Evolutionary conservation across 64 coral and sea anemone genomes (phyloP), one percentile per base, ranked within the genome.

Genomic region (Montipora sp.): DNA sequence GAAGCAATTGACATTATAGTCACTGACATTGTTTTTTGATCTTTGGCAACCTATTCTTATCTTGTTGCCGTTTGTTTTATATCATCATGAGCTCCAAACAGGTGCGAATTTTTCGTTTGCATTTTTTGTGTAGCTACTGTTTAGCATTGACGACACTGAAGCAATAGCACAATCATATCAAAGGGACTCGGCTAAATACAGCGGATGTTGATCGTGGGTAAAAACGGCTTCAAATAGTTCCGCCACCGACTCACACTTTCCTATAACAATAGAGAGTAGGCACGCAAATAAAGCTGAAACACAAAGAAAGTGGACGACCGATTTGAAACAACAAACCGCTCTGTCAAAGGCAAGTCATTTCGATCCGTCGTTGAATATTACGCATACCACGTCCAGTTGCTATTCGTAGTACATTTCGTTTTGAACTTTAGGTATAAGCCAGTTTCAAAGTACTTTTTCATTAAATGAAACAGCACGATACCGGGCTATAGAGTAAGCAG

Each of bases 201-300:
- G 45, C 81, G 81, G 61, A 84, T 82, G 80, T 61, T 12, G 55
- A 5, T 82, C 80, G 13, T 60, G 0, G 80, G 10, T 59, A 63
- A 23, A 27, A 82, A 58, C 53, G 53, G 57, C 53, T 59, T 43
- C 80, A 27, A 82, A 58, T 82, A 46, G 81, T 84, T 84, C 81
- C 81, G 81, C 59, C 66, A 60, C 66, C 66, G 81, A 84, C 8
- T 67, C 18, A 7, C 16, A 43, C 15, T 48, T 8, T 44, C 16
- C 19, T 48, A 36, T 36, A 36, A 36, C 36, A 36, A 36, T 36
- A 36, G 36, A 36, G 36, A 36, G 36, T 36, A 57, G 53, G 6
- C 53, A 57, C 7, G 53, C 11, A 57, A 57, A 11, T 57, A 11
- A 57, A 6, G 11, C 53, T 8, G 53, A 57, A 57, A 11, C 6